Evolutionary conservation across 2,888 invertebrate species (phyloP).

Genomic region (Eupithecia abbreviata): DNA sequence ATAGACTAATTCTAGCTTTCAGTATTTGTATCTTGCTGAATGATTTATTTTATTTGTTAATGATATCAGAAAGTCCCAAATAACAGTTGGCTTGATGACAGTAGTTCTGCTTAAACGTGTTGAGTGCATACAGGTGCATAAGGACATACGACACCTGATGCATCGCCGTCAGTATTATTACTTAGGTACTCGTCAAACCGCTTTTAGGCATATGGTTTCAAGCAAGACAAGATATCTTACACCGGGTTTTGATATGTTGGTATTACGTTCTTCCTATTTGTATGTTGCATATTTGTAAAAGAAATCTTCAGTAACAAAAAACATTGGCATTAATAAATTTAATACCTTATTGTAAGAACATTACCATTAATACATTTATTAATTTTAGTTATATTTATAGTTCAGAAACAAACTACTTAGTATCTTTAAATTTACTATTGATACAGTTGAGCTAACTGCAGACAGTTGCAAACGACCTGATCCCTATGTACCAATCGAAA

Average conservation of each 20-base stretch:
- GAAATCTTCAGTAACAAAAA: not conserved
- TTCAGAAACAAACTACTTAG: too few relatives aligned
- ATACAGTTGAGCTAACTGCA: not conserved
- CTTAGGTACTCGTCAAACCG: slow-evolving; percentile 24
- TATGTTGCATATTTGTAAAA: not conserved
- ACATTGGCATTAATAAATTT: too few relatives aligned
- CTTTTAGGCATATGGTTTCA: slow-evolving; percentile 3
- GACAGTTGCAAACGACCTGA: not conserved
- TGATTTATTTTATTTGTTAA: not conserved
- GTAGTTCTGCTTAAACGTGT: slow-evolving; percentile 27
- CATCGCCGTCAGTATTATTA: slow-evolving; percentile 39
- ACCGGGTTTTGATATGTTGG: not conserved
- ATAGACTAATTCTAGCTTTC: slow-evolving; percentile 12
- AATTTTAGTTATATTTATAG: too few relatives aligned
- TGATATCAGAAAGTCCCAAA: not conserved
- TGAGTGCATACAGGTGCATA: slow-evolving; percentile 47
- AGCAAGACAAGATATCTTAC: not conserved
- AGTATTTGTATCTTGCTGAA: not conserved
- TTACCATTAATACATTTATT: not conserved
- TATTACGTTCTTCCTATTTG: not conserved
- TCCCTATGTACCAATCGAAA: not conserved
- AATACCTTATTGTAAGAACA: not conserved
- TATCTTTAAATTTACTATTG: not conserved
- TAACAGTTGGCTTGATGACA: not conserved
- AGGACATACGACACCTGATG: slow-evolving; percentile 24